phyloP scores from a whole-genome alignment of 2,888 invertebrate species.

The Lumbricus terrestris region DNA sequence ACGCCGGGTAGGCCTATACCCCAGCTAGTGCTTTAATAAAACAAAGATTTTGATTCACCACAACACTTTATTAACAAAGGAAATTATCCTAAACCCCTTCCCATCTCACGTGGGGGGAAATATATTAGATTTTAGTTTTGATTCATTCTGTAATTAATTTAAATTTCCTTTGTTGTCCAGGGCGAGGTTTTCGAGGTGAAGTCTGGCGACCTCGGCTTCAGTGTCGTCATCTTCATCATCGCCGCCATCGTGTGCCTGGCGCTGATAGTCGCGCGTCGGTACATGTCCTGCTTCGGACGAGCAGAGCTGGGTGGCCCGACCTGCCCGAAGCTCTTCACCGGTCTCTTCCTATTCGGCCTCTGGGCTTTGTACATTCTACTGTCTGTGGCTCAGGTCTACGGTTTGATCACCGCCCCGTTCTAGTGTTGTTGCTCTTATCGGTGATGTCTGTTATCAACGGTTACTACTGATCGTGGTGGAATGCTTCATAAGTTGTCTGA shows the following conservation, averaged over 20 bases:
- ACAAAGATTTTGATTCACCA: too few relatives aligned
- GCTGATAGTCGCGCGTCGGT: constrained; percentile 62
- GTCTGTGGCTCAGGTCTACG: constrained; percentile 89
- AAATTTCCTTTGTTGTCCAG: constrained; percentile 49
- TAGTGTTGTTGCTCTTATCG: neutral
- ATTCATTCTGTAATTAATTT: neutral
- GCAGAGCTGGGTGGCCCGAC: constrained; percentile 87
- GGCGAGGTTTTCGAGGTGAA: constrained; percentile 49
- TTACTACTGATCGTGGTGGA: neutral
- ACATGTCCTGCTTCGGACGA: constrained; percentile 59
- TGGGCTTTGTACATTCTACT: constrained; percentile 90
- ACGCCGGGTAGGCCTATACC: too few relatives aligned
- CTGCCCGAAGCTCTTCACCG: constrained; percentile 69
- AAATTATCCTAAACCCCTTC: too few relatives aligned
- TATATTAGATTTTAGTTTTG: neutral
- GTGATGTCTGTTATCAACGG: neutral
- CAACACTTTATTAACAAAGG: too few relatives aligned
- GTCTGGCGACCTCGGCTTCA: constrained; percentile 57
- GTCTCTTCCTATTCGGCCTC: constrained; percentile 76
- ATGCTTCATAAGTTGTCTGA: neutral
- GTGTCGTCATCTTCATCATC: constrained; percentile 64
- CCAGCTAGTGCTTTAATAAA: too few relatives aligned
- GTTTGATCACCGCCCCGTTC: neutral
- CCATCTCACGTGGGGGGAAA: neutral
- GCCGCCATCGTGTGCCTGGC: constrained; percentile 61